Conservation (phyloP, 2,888 invertebrate genomes). For the Morpho helenor region DNA sequence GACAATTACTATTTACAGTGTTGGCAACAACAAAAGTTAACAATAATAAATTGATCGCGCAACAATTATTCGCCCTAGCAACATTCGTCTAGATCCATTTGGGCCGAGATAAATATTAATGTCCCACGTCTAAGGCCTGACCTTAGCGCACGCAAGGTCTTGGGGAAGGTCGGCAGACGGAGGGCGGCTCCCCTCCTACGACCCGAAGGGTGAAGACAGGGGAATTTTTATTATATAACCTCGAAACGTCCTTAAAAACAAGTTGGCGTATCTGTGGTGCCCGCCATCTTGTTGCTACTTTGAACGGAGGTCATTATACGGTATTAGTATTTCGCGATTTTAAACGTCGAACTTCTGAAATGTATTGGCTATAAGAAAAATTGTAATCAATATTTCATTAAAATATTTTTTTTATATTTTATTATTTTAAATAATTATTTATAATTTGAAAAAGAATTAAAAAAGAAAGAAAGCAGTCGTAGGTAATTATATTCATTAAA, state of each 20-base stretch:
- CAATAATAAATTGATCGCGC: neutral
- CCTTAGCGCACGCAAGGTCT: conserved; percentile 55
- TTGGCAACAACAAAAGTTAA: neutral
- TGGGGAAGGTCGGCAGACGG: conserved; percentile 59
- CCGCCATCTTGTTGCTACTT: conserved; percentile 29
- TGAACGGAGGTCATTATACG: conserved; percentile 29
- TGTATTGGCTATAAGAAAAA: neutral
- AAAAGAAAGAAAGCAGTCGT: too few species aligned
- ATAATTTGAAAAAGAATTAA: too few species aligned
- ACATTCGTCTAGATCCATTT: conserved; percentile 21
- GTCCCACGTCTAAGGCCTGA: conserved; percentile 38
- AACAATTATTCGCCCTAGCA: conserved; percentile 17
- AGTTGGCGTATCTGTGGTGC: conserved; percentile 32
- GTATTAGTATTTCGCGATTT: conserved; percentile 18
- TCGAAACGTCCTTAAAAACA: conserved; percentile 61
- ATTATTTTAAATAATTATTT: too few species aligned
- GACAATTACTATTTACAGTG: neutral
- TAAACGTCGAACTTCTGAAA: conserved; percentile 12
- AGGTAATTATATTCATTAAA: too few species aligned
- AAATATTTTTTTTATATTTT: too few species aligned
- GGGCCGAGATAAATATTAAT: conserved; percentile 25
- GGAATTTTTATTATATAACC: conserved; percentile 64
- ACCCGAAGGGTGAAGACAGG: conserved; percentile 46
- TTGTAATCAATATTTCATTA: too few species aligned
- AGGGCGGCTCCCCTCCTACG: conserved; percentile 38